Conservation (phyloP, 2,888 invertebrate species). For the Luffia ferchaultella region DNA sequence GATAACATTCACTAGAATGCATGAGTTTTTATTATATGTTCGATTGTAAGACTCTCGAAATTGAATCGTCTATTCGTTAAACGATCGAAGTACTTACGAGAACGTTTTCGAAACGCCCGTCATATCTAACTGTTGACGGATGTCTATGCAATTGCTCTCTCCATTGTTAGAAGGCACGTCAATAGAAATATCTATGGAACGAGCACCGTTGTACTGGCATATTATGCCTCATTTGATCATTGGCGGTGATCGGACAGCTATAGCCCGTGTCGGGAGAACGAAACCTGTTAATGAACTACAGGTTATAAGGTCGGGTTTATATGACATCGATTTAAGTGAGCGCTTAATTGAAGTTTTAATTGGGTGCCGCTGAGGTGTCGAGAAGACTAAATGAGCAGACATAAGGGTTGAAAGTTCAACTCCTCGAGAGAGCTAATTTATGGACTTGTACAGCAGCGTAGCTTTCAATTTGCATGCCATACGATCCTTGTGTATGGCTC, state of each 20-base stretch:
- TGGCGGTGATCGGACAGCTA: slow-evolving; percentile 22
- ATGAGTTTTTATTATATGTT: no score
- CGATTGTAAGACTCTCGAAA: background rate
- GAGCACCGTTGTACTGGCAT: background rate
- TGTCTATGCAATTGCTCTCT: background rate
- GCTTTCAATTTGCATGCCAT: background rate
- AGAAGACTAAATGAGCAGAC: background rate
- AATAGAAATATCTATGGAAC: background rate
- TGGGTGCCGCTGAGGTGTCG: slow-evolving; percentile 27
- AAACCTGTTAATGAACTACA: slow-evolving; percentile 6
- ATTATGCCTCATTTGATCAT: slow-evolving; percentile 26
- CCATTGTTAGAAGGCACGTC: background rate
- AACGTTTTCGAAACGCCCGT: background rate
- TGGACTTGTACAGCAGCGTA: background rate
- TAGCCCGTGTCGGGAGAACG: slow-evolving; percentile 13
- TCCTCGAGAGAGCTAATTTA: background rate
- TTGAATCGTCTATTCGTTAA: background rate
- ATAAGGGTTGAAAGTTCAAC: background rate
- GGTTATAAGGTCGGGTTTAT: slow-evolving; percentile 6
- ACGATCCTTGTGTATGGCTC: background rate
- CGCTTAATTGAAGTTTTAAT: slow-evolving; percentile 44
- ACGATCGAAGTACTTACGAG: background rate
- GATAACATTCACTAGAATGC: no score
- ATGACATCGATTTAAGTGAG: slow-evolving; percentile 12
- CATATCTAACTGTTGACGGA: background rate